These are phyloP conservation scores for Myiagra hebetior DNA, from an alignment of 2,113 vertebrate species.

Conservation along the genomic window DNA sequence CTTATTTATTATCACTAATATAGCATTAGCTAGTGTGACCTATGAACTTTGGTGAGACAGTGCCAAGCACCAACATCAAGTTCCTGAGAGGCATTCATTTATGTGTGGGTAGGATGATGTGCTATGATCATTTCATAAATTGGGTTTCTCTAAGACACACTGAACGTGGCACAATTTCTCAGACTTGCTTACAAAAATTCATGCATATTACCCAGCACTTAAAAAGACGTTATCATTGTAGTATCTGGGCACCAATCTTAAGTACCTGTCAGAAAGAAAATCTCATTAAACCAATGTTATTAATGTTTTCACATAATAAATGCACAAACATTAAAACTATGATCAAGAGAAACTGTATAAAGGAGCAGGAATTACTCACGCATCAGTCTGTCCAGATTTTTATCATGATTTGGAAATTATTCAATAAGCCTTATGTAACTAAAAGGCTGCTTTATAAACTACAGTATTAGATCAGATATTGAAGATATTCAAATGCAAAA, in stretches of 20 bases:
- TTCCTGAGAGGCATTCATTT: slow-evolving; percentile 15
- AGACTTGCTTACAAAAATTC: not conserved
- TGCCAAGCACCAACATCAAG: not conserved
- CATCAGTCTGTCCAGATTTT: slow-evolving; percentile 2
- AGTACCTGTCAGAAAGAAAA: slow-evolving; percentile 37
- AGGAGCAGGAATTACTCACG: slow-evolving; percentile 8
- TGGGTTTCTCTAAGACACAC: not conserved
- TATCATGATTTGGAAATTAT: slow-evolving; percentile 49
- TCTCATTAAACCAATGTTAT: slow-evolving; percentile 46
- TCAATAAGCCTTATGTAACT: not conserved
- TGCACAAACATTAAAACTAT: slow-evolving; percentile 22
- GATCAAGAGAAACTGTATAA: slow-evolving; percentile 42
- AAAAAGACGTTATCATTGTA: not conserved
- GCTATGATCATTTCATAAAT: not conserved
- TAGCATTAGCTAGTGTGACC: not conserved
- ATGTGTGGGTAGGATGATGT: not conserved
- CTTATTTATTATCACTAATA: not conserved
- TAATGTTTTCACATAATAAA: slow-evolving; percentile 47
- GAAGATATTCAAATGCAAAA: slow-evolving; percentile 15
- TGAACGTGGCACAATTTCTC: not conserved
- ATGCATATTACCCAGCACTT: not conserved
- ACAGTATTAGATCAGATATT: not conserved
- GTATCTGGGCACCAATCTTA: slow-evolving; percentile 17
- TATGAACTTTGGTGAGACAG: not conserved
- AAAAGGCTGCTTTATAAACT: slow-evolving; percentile 2